phyloP scores from a whole-genome alignment of 2,113 vertebrate species.

The Dipodomys stephensi region DNA sequence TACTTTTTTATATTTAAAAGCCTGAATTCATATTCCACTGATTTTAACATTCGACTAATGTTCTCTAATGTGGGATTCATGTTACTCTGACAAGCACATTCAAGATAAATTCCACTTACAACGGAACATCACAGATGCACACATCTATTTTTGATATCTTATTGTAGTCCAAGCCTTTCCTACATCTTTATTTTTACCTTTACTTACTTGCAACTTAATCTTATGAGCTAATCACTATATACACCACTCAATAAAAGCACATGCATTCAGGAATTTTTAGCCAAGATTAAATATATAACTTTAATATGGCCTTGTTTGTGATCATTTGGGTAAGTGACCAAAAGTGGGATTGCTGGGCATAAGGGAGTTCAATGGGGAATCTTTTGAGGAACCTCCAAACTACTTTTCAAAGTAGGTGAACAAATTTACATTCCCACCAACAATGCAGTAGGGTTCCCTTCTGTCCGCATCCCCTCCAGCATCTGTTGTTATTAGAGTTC shows the following conservation, averaged over 20 bases:
- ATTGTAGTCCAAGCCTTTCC: not conserved
- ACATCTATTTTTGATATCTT: not conserved
- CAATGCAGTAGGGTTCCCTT: too few relatives aligned
- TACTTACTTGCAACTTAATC: not conserved
- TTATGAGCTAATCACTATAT: not conserved
- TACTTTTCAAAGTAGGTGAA: too few relatives aligned
- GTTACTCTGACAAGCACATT: not conserved
- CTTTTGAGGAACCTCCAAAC: too few relatives aligned
- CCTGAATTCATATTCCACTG: not conserved
- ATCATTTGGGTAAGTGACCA: too few relatives aligned
- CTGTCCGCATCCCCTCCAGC: too few relatives aligned
- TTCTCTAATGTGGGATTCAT: not conserved
- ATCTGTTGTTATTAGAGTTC: too few relatives aligned
- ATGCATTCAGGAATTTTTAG: not conserved
- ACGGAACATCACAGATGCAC: too few relatives aligned
- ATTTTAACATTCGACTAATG: not conserved
- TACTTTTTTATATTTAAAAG: not conserved
- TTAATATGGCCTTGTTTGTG: too few relatives aligned
- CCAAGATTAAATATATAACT: not conserved
- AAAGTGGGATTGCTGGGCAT: too few relatives aligned
- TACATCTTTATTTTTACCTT: conserved; percentile 7
- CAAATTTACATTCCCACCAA: too few relatives aligned
- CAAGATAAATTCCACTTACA: not conserved
- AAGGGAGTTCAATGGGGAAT: too few relatives aligned
- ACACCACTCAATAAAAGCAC: not conserved